A percentile compares a stretch with the other conserved stretches of the same genome.
Conservation (phyloP, 2,888 invertebrate species). For the Drosophila mettleri region DNA sequence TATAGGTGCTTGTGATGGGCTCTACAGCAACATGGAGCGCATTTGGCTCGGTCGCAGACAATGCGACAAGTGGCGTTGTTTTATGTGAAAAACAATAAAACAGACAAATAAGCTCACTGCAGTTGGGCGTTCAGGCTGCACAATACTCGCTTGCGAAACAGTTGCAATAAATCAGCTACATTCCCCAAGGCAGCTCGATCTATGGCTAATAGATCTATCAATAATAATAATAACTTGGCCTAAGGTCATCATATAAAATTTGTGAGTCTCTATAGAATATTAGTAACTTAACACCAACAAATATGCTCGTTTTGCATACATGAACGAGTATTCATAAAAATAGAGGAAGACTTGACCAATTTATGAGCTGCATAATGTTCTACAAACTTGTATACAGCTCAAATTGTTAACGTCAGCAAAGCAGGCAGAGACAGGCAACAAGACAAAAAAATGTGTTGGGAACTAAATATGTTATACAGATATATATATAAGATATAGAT, state of each 20-base stretch:
- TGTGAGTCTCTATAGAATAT: not conserved
- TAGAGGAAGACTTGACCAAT: constrained; percentile 22
- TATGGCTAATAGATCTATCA: not conserved
- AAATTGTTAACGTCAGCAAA: constrained; percentile 55
- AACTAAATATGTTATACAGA: constrained; percentile 17
- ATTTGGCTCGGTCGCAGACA: constrained; percentile 36
- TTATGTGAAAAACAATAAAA: constrained; percentile 37
- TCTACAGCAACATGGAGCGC: constrained; percentile 17
- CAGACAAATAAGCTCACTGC: not conserved
- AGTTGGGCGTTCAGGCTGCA: not conserved
- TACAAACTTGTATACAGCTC: constrained; percentile 23
- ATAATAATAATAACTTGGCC: too few relatives aligned
- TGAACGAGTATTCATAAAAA: not conserved
- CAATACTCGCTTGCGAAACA: not conserved
- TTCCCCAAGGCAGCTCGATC: not conserved
- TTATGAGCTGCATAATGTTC: constrained; percentile 19
- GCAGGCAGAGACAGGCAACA: constrained; percentile 39
- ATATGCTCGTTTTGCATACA: not conserved
- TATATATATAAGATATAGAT: not conserved
- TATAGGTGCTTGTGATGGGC: not conserved
- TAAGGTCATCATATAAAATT: too few relatives aligned
- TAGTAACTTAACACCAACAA: not conserved
- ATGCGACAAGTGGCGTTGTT: constrained; percentile 38
- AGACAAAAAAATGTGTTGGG: constrained; percentile 32
- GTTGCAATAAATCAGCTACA: too few relatives aligned